These are phyloP conservation scores for Anthopleura sola DNA, from an alignment of 64 coral and sea anemone genomes.

Conservation along the genomic window DNA sequence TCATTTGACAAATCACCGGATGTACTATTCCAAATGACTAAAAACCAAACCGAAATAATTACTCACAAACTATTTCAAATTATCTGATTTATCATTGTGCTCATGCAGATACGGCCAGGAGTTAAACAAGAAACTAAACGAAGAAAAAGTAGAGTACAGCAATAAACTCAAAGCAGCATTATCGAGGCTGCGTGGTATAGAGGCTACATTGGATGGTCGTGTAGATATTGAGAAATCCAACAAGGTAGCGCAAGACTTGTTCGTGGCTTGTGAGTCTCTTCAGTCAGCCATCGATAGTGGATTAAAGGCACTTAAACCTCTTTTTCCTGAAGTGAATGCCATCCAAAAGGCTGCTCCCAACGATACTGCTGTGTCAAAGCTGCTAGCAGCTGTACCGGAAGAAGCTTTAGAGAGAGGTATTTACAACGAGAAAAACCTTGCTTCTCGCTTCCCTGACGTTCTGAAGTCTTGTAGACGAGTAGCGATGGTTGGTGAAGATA, in stretches of 20 bases:
- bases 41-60: too few species aligned
- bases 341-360: constrained; percentile 55
- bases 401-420: constrained; percentile 68
- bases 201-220: constrained; percentile 54
- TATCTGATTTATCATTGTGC: too few species aligned
- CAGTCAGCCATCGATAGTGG: constrained; percentile 54
- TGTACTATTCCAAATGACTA: too few species aligned
- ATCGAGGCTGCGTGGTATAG: constrained; percentile 66
- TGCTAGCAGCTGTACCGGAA: constrained; percentile 69
- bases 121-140: constrained; percentile 50
- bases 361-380: constrained; percentile 48
- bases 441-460: constrained; percentile 67
- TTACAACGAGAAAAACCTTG: constrained; percentile 64
- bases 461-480: constrained; percentile 69
- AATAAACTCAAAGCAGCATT: constrained; percentile 60
- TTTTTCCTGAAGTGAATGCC: constrained; percentile 51
- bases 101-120: constrained; percentile 56
- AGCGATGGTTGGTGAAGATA: constrained; percentile 86
- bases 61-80: too few species aligned
- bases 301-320: constrained; percentile 30
- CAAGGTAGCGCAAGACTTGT: constrained; percentile 71
- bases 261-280: constrained; percentile 85
- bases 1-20: too few species aligned
- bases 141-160: constrained; percentile 59
- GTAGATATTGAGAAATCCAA: constrained; percentile 86